phyloP scores from a whole-genome alignment of 2,888 invertebrate genomes.

The Xestobium rufovillosum region DNA sequence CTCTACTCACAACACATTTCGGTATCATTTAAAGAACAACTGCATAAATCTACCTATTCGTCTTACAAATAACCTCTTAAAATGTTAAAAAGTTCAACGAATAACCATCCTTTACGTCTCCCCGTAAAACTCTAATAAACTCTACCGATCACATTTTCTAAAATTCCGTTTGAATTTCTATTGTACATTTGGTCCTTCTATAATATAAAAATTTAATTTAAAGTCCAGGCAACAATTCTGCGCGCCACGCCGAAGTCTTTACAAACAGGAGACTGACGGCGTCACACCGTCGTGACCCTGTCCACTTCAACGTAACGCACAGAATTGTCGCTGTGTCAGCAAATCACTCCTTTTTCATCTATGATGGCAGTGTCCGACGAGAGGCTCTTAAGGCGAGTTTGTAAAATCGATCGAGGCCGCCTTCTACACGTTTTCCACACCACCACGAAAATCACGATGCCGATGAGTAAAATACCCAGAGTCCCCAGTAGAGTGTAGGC shows the following conservation, averaged over 20 bases:
- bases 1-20: too few relatives aligned
- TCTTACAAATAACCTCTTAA: too few relatives aligned
- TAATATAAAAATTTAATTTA: constrained; percentile 11
- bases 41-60: too few relatives aligned
- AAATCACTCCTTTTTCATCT: constrained; percentile 83
- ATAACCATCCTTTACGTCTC: neutral
- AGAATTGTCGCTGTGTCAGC: constrained; percentile 95
- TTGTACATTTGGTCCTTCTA: constrained; percentile 21
- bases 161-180: constrained; percentile 4
- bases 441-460: constrained; percentile 30
- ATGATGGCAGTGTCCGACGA: constrained; percentile 80
- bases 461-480: constrained; percentile 39
- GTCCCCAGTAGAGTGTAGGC: constrained; percentile 55
- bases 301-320: constrained; percentile 88
- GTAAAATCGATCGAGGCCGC: constrained; percentile 67
- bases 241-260: constrained; percentile 29
- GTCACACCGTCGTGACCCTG: constrained; percentile 86
- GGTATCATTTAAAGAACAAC: too few relatives aligned
- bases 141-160: neutral
- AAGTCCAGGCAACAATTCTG: constrained; percentile 32
- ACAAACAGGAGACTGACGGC: constrained; percentile 27
- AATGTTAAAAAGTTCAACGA: too few relatives aligned
- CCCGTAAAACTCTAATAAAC: neutral
- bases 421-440: constrained; percentile 46
- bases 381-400: constrained; percentile 71